Conservation (phyloP, 92 coral and sea anemone genomes). For the Phenganax subtilis region DNA sequence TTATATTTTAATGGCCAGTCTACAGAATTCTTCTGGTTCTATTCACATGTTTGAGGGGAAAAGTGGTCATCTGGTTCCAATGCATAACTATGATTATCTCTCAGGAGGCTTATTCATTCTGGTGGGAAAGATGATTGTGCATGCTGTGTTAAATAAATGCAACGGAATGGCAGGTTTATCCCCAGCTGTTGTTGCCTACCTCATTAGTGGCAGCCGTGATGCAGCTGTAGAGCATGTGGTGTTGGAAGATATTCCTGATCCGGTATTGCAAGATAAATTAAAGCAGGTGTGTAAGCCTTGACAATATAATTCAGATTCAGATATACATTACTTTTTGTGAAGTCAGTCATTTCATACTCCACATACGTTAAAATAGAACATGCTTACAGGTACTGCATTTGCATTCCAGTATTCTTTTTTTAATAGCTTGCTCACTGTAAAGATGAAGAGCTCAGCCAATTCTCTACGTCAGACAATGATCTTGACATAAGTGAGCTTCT, state of each 20-base stretch:
- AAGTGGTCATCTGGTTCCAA: slow-evolving; percentile 46
- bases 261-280: slow-evolving; percentile 7
- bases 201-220: slow-evolving; percentile 44
- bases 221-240: slow-evolving; percentile 42
- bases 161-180: slow-evolving; percentile 46
- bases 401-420: background rate
- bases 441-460: slow-evolving; percentile 21
- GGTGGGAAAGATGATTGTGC: slow-evolving; percentile 29
- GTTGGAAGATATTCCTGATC: slow-evolving; percentile 27
- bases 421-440: background rate
- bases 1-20: slow-evolving; percentile 30
- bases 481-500: slow-evolving; percentile 35
- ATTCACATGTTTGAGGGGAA: slow-evolving; percentile 49
- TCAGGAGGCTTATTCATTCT: slow-evolving; percentile 43
- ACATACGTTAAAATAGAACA: background rate
- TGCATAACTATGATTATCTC: slow-evolving; percentile 46
- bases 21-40: slow-evolving; percentile 32
- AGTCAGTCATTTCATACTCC: background rate
- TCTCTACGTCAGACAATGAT: slow-evolving; percentile 1
- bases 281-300: background rate
- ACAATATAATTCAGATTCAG: background rate
- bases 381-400: too few species aligned
- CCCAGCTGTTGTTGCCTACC: slow-evolving; percentile 40
- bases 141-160: slow-evolving; percentile 47
- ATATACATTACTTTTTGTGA: background rate